A percentile compares a stretch with the other conserved stretches of the same genome.
These are phyloP conservation scores for Trichogramma dendrolimi DNA, from an alignment of 2,888 invertebrate genomes.

Conservation along the genomic window DNA sequence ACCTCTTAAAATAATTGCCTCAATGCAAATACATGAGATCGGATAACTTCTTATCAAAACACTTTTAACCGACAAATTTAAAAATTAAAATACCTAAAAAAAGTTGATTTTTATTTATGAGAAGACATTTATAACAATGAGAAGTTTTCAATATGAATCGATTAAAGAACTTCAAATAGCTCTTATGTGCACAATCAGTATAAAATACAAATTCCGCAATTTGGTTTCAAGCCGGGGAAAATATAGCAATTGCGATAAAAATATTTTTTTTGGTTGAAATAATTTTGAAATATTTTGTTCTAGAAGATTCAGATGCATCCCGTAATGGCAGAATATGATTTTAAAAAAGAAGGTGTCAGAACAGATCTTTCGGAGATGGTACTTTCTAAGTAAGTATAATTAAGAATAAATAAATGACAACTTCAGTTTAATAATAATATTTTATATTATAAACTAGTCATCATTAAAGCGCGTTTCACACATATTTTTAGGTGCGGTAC, in stretches of 20 bases:
- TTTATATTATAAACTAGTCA: conserved; percentile 38
- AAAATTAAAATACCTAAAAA: too few relatives aligned
- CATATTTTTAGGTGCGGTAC: conserved; percentile 39
- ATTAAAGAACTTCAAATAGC: too few relatives aligned
- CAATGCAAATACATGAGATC: too few relatives aligned
- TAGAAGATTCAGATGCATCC: conserved; percentile 74
- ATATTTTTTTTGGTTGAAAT: conserved; percentile 6
- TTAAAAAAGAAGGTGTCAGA: conserved; percentile 75
- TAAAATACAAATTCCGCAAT: too few relatives aligned
- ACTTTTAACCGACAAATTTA: too few relatives aligned
- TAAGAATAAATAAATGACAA: conserved; percentile 18
- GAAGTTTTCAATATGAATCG: too few relatives aligned
- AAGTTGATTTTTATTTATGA: too few relatives aligned
- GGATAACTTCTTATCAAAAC: too few relatives aligned
- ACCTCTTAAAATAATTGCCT: too few relatives aligned
- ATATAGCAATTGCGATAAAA: background rate
- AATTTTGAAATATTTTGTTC: conserved; percentile 48
- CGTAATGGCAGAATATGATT: conserved; percentile 76
- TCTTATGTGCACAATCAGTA: too few relatives aligned
- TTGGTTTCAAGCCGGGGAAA: background rate
- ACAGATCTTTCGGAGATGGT: conserved; percentile 73
- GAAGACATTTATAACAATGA: too few relatives aligned
- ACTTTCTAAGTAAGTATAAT: conserved; percentile 75
- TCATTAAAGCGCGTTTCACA: conserved; percentile 39
- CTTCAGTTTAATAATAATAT: conserved; percentile 32